A percentile compares a stretch with the other conserved stretches of the same genome.
phyloP scores from a whole-genome alignment of 2,113 vertebrate species.

The Rattus rattus region DNA sequence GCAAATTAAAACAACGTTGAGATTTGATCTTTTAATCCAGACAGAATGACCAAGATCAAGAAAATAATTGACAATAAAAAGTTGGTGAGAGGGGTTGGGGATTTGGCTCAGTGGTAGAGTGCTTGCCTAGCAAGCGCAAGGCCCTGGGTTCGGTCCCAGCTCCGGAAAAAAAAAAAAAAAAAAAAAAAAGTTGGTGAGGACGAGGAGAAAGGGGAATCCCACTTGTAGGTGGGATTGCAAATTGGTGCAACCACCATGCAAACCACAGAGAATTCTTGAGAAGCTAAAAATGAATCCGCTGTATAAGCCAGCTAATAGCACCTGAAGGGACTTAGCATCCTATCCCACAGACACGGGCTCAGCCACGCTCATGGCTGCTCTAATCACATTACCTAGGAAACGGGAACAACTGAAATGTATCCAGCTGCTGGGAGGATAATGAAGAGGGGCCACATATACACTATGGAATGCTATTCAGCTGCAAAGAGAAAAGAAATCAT shows the following conservation, averaged over 20 bases:
- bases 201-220: neutral
- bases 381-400: neutral
- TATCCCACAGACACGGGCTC: neutral
- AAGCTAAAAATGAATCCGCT: neutral
- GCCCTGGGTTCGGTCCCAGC: too few relatives aligned
- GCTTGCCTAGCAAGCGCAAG: too few relatives aligned
- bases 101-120: too few relatives aligned
- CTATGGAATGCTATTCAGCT: neutral
- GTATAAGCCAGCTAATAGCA: neutral
- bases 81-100: too few relatives aligned
- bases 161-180: too few relatives aligned
- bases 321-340: neutral
- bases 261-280: neutral
- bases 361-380: neutral
- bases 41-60: neutral
- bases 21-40: neutral
- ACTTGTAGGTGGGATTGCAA: neutral
- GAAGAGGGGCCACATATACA: accelerated
- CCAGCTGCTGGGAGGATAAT: neutral
- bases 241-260: neutral
- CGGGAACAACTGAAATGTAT: neutral
- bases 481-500: neutral
- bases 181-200: neutral
- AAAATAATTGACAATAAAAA: neutral
- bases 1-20: neutral